Percentiles rank a stretch among this genome's conserved stretches.
Evolutionary conservation across 2,888 invertebrate species (phyloP).

Genomic region (Scelioninae gen. 2): DNA sequence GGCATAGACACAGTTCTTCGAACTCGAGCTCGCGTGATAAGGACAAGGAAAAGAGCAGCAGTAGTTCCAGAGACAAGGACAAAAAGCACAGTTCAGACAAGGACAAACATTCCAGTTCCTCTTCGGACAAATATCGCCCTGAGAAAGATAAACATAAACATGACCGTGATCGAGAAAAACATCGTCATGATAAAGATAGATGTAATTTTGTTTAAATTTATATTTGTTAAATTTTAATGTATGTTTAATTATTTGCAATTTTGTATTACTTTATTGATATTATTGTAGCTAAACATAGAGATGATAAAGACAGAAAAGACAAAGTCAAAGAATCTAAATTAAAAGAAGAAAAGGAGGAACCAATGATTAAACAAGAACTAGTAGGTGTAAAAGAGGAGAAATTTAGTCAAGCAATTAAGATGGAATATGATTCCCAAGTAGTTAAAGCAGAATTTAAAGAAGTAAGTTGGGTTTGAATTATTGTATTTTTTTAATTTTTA

Average conservation of each 20-base stretch:
- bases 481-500: too few species aligned
- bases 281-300: conserved; percentile 70
- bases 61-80: conserved; percentile 73
- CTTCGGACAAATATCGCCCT: conserved; percentile 71
- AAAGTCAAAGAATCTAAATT: conserved; percentile 74
- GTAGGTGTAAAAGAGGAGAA: conserved; percentile 61
- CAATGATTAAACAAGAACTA: conserved; percentile 62
- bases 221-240: background rate
- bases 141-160: conserved; percentile 73
- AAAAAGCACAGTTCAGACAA: conserved; percentile 69
- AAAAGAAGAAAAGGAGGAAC: conserved; percentile 73
- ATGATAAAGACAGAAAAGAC: conserved; percentile 79
- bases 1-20: conserved; percentile 75
- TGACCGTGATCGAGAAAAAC: conserved; percentile 73
- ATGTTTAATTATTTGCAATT: background rate
- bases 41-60: conserved; percentile 72
- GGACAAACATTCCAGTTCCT: conserved; percentile 70
- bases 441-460: conserved; percentile 40
- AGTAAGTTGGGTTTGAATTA: conserved; percentile 7
- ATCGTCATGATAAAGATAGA: conserved; percentile 73
- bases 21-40: conserved; percentile 73
- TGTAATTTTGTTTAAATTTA: conserved; percentile 60
- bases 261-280: background rate
- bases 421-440: conserved; percentile 24
- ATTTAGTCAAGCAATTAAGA: conserved; percentile 23